Base-by-base conservation (phyloP, 2,888 invertebrate species). In the Meganola albula region DNA sequence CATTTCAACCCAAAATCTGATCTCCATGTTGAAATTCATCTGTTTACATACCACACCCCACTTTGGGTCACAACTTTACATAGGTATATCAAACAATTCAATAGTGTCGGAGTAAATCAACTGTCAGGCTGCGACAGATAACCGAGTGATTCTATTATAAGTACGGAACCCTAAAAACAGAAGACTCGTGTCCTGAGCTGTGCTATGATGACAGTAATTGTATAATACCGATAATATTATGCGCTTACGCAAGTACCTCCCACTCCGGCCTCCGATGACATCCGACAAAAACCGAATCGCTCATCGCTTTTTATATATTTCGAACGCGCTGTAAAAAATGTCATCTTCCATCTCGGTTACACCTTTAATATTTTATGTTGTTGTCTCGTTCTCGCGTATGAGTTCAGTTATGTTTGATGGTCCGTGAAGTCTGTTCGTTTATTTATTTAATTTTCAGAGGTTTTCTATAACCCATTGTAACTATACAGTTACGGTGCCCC, bases 251-350 rank as follows among this genome's bases (percentile, higher is more conserved):
- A 49, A 37, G 37, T 49, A 41, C 25, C 36, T 37, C 44, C 27
- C 43, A 37, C 37, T 35, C 43, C 34, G 53, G 56, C 50, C 41
- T 18, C 37, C 44, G 42, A 40, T 12, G 24, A 34, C 1, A 21
- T 18, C 43, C 48, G 51, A 46, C 37, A 49, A 56, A 56, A 56
- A 48, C 37, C 45, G 42, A 49, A 43, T 31, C 26, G 43, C 36
- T 23, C 51, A 33, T 41, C 38, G 37, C 32, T 32, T 44, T 52
- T 45, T 53, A 23, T 20, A 16, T 16, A 38, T 37, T 42, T 24
- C 28, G 16, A 34, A 36, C 35, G 27, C 24, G 31, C 38, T 39
- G 34, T 43, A 37, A 43, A 52, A 48, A 50, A 39, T 12, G 4
- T 40, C 3, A 23, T 16, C 2, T 11, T 12, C 12, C n/a, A 4